Percentiles rank a stretch among this genome's conserved stretches.
phyloP scores from a whole-genome alignment of 2,113 vertebrate genomes.

The Gymnobelideus leadbeateri region DNA sequence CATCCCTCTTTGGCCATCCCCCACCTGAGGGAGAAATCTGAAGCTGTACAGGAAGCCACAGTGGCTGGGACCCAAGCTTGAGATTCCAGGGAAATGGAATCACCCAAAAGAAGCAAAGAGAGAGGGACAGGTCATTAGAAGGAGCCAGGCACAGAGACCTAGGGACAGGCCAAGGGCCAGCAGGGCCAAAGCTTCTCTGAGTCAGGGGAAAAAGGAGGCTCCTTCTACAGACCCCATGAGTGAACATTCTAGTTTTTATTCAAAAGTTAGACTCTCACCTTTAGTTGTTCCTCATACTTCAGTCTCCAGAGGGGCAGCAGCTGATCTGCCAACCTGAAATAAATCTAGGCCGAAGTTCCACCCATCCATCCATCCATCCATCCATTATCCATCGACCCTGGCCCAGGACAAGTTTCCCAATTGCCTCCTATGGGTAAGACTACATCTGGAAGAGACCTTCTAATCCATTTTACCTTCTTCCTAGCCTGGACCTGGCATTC shows the following conservation, averaged over 20 bases:
- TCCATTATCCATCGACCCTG: too few species aligned
- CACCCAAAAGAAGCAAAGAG: not conserved
- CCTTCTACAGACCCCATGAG: not conserved
- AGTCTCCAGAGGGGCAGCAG: slow-evolving; percentile 2
- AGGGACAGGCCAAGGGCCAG: not conserved
- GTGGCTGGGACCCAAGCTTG: not conserved
- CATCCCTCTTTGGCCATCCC: not conserved
- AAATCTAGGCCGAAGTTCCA: not conserved
- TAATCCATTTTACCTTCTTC: too few species aligned
- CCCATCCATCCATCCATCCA: too few species aligned
- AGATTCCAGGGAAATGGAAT: not conserved
- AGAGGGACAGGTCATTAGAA: not conserved
- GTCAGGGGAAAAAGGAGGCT: not conserved
- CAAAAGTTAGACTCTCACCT: not conserved
- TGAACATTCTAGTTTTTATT: not conserved
- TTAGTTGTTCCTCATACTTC: not conserved
- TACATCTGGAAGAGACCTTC: not conserved
- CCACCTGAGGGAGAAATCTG: not conserved
- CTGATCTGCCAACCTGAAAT: not conserved
- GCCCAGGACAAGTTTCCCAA: too few species aligned
- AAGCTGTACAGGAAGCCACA: not conserved
- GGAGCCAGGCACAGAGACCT: not conserved
- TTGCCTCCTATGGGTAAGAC: not conserved
- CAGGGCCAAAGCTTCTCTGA: not conserved
- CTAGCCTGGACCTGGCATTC: too few species aligned